phyloP scores from a whole-genome alignment of 2,113 vertebrate genomes.

The Urocolius indicus region DNA sequence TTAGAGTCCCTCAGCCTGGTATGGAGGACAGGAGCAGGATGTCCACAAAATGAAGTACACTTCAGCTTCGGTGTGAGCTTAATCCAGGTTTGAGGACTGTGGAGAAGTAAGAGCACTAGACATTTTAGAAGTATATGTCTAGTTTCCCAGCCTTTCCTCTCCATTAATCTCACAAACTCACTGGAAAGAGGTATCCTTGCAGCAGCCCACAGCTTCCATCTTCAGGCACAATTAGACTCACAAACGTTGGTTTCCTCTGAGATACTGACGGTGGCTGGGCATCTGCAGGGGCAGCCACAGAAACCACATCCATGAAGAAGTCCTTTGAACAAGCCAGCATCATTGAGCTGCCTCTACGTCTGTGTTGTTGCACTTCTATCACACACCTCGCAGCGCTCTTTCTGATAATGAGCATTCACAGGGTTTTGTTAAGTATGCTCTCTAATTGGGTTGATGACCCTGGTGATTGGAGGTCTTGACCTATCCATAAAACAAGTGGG shows the following conservation, averaged over 20 bases:
- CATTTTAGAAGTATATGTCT: background rate
- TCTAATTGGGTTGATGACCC: conserved; percentile 56
- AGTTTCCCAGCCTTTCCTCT: background rate
- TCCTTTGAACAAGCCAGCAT: background rate
- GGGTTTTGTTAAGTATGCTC: background rate
- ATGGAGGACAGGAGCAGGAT: background rate
- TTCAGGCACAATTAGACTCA: background rate
- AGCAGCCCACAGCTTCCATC: background rate
- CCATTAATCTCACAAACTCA: background rate
- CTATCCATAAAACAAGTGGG: conserved; percentile 37
- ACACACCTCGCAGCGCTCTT: background rate
- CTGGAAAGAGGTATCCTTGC: background rate
- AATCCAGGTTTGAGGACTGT: background rate
- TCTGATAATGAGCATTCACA: background rate
- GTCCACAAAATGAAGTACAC: background rate
- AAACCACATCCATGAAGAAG: background rate
- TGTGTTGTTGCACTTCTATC: background rate
- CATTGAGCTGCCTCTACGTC: background rate
- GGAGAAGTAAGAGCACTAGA: background rate
- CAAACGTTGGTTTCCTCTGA: background rate
- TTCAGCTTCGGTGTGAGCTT: background rate
- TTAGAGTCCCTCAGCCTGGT: background rate
- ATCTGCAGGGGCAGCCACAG: background rate
- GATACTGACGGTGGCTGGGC: background rate
- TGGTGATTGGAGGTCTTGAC: conserved; percentile 41